Percentiles rank a stretch among this genome's conserved stretches.
Evolutionary conservation across 1,140 invertebrate genomes (phyloP).

Genomic region (Nebria ingens): DNA sequence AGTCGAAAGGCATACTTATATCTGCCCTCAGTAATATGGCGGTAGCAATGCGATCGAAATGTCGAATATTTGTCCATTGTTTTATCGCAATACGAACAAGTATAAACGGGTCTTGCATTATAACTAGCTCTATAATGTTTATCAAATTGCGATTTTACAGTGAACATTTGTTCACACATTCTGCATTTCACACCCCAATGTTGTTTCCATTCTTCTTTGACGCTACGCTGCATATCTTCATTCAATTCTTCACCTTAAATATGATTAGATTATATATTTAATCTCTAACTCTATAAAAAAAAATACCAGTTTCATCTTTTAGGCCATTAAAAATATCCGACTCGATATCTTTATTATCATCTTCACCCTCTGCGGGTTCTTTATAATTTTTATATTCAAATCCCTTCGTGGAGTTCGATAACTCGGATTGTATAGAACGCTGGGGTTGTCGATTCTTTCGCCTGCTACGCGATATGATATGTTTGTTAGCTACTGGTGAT

Average conservation of each 20-base stretch:
- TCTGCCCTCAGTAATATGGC: conserved; percentile 31
- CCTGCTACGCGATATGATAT: background rate
- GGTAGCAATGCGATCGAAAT: conserved; percentile 34
- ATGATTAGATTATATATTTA: background rate
- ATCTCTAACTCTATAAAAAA: background rate
- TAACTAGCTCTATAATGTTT: conserved; percentile 28
- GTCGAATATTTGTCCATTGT: conserved; percentile 32
- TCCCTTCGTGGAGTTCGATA: background rate
- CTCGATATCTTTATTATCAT: conserved; percentile 22
- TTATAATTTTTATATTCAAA: background rate
- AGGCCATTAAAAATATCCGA: conserved; percentile 27
- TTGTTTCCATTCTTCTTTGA: conserved; percentile 28
- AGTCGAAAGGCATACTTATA: conserved; percentile 27
- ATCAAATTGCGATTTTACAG: conserved; percentile 26
- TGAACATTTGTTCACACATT: conserved; percentile 26
- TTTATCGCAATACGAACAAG: conserved; percentile 33
- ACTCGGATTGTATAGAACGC: background rate
- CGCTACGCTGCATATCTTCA: conserved; percentile 24
- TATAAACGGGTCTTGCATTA: conserved; percentile 29
- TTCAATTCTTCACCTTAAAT: conserved; percentile 22
- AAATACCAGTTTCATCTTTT: conserved; percentile 24
- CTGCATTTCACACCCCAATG: conserved; percentile 33
- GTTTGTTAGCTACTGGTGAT: background rate
- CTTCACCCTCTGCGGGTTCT: conserved; percentile 17
- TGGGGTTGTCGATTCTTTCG: conserved; percentile 10